Base-by-base conservation (phyloP, 2,797 vertebrate genomes). In the Alauda arvensis region DNA sequence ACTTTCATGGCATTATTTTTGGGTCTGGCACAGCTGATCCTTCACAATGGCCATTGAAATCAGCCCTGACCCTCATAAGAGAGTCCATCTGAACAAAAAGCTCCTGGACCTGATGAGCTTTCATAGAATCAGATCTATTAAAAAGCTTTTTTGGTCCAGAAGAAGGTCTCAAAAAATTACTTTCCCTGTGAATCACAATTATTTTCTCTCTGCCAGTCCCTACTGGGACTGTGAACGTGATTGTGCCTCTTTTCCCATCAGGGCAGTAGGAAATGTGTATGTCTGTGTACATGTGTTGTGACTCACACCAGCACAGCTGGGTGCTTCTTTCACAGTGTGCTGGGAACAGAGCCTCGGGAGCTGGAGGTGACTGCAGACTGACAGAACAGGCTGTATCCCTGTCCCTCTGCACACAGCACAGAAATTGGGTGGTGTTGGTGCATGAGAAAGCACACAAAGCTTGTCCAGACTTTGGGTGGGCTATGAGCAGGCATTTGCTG, bases 1-100 rank as follows among this genome's bases (percentile, higher is more conserved):
- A 29, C 14, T 65, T 56, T 29, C 29, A 17, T 19, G 49, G 48
- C 28, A 56, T 15, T 0, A 1, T 8, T 43, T 34, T 46, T 79
- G 23, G 18, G 59, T 17, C 57, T 5, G 8, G 39, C 40, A 26
- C 0, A 3, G 40, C n/a, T 26, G 15, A 57, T 24, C 18, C 25
- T 46, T 75, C 3, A 2, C 0, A 0, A 31, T 33, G n/a, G 14
- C 29, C 18, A 5, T 40, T 19, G 14, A 69, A 63, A 40, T 28
- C 4, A 3, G 34, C 55, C 18, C 21, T 46, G 21, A 43, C 11
- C 20, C 25, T 90, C 9, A 3, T 3, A 2, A 42, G 21, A 43
- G 13, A 55, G 57, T 25, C 33, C 9, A 0, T 17, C 26, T 51
- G 37, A 79, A 51, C 23, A 70, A 46, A 62, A 68, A 63, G 3